Conservation (phyloP, 2,888 invertebrate genomes). For the Eurytoma adleriae region DNA sequence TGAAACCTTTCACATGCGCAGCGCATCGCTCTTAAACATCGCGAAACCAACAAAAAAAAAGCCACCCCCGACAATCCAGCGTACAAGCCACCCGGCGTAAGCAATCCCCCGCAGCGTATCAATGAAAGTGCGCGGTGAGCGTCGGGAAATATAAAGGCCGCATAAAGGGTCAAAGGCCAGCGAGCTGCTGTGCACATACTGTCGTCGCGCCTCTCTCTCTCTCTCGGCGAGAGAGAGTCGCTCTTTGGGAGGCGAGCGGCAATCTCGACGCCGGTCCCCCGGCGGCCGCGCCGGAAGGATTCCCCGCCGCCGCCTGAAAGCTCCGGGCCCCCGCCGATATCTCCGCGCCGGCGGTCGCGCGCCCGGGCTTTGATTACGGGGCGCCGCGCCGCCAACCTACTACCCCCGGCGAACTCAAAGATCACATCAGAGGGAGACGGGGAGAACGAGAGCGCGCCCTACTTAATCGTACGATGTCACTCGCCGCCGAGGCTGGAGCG, state of each 20-base stretch:
- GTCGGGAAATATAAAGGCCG: background rate
- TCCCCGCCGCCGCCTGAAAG: background rate
- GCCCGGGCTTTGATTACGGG: slow-evolving; percentile 35
- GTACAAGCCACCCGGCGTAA: background rate
- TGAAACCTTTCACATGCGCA: no score
- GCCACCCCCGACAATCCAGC: background rate
- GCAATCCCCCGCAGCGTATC: background rate
- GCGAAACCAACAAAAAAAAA: no score
- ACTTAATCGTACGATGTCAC: slow-evolving; percentile 35
- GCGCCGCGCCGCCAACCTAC: background rate
- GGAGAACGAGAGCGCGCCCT: background rate
- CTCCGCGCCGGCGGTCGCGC: background rate
- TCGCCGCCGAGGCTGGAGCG: background rate
- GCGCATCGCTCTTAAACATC: no score
- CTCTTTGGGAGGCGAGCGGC: background rate
- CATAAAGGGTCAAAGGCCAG: background rate
- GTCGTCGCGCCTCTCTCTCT: background rate
- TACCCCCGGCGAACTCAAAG: slow-evolving; percentile 7
- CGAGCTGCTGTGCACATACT: background rate
- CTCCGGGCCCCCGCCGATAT: slow-evolving; percentile 5
- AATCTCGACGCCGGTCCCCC: slow-evolving; percentile 16
- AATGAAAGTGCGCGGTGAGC: slow-evolving; percentile 6
- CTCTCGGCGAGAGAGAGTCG: background rate
- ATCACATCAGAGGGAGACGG: slow-evolving; percentile 18
- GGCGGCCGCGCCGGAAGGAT: slow-evolving; percentile 3